Percentiles rank a stretch among this genome's conserved stretches.
phyloP scores from a whole-genome alignment of 1,140 invertebrate species.

The Drosophila gunungcola region DNA sequence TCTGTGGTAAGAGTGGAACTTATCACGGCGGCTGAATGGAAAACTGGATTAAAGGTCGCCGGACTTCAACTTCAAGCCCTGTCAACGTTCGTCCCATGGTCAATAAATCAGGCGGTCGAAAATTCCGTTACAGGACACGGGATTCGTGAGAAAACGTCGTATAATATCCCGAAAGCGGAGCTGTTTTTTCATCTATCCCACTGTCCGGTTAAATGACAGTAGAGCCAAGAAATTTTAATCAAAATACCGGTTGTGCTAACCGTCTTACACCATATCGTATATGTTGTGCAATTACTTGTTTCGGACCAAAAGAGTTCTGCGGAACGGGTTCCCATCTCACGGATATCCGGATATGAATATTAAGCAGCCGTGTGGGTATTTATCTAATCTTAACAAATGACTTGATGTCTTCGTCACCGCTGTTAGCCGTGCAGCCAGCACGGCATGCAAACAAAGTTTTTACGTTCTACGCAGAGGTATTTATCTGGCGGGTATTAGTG shows the following conservation, averaged over 20 bases:
- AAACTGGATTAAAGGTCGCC: constrained; percentile 64
- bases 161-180: constrained; percentile 62
- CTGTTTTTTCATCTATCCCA: constrained; percentile 41
- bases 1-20: constrained; percentile 41
- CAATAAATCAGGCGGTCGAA: constrained; percentile 57
- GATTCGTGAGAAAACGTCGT: constrained; percentile 68
- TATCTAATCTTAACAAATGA: constrained; percentile 71
- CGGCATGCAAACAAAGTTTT: constrained; percentile 43
- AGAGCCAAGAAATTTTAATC: constrained; percentile 32
- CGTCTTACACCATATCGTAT: constrained; percentile 14
- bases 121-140: constrained; percentile 63
- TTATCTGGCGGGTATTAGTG: constrained; percentile 42
- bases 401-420: constrained; percentile 40
- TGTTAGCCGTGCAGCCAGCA: constrained; percentile 21
- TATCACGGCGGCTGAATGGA: constrained; percentile 42
- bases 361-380: constrained; percentile 52
- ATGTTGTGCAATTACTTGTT: constrained; percentile 10
- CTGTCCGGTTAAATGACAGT: constrained; percentile 55
- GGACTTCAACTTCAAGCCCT: constrained; percentile 38
- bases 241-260: constrained; percentile 60
- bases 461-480: constrained; percentile 36
- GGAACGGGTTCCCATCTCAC: constrained; percentile 16
- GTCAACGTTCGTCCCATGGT: constrained; percentile 49
- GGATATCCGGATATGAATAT: constrained; percentile 59
- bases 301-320: not conserved